Base-by-base conservation (phyloP, 1,140 invertebrate species). In the Leguminivora glycinivorella region DNA sequence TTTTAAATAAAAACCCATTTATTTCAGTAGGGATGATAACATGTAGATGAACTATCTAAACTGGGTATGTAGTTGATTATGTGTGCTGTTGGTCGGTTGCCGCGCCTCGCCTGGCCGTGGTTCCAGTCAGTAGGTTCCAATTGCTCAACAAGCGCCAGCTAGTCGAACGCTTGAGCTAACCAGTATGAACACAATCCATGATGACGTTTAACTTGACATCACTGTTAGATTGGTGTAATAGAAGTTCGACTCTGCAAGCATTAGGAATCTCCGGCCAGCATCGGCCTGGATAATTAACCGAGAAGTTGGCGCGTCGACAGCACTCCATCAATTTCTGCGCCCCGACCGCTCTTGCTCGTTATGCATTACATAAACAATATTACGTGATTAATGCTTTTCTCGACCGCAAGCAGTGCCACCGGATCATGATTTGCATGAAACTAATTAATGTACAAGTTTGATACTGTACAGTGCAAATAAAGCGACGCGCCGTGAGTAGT, bases 371-470 rank as follows among this genome's bases (percentile, higher is more conserved):
- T 72, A 76, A 81, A 83, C 82, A 84, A 80, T 84, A 79, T 83
- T 78, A 79, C 58, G 71, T 88, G 86, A 90, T 88, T 90, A 88
- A 90, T 90, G 84, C 80, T 77, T 81, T 76, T 78, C 76, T 60
- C 70, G 71, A 82, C 74, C 79, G 81, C 81, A 70, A 83, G 81
- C 76, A 79, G 74, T 72, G 73, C 60, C 73, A 76, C 79, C 77
- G 79, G 73, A 83, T 75, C 81, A 75, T 90, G 83, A 90, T 90
- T 88, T 87, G 86, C 88, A 84, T 87, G 82, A 88, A 88, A 88
- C 82, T 87, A 84, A 76, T 82, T 84, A 86, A 87, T 84, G 80
- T 76, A 79, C 71, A 78, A 84, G 79, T 81, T 83, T 66, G 58
- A 63, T 63, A 63, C 26, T 63, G 6, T 14, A 29, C 56, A 63